phyloP scores from a whole-genome alignment of 2,888 invertebrate genomes.

The Drepanosiphum platanoidis region DNA sequence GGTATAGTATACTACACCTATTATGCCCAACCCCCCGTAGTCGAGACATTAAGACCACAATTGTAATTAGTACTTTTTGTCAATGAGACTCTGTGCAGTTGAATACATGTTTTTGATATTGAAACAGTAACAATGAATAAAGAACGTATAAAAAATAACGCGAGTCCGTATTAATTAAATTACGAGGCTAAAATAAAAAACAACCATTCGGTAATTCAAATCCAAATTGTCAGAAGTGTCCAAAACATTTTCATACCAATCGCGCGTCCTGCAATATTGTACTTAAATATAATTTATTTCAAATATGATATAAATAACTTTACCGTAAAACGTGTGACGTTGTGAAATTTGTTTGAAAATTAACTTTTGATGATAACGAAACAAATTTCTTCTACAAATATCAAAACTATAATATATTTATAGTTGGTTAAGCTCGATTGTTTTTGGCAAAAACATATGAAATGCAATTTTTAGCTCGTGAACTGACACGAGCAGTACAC shows the following conservation, averaged over 20 bases:
- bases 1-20: not conserved
- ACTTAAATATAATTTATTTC: too few relatives aligned
- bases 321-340: not conserved
- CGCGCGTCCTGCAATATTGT: too few relatives aligned
- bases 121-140: constrained; percentile 1
- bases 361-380: not conserved
- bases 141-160: not conserved
- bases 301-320: not conserved
- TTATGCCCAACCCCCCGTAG: constrained; percentile 8
- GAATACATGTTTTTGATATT: constrained; percentile 12
- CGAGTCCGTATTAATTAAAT: not conserved
- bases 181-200: not conserved
- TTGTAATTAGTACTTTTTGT: constrained; percentile 18
- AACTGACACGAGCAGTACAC: not conserved
- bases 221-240: too few relatives aligned
- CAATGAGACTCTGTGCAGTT: constrained; percentile 32
- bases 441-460: constrained; percentile 53
- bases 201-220: too few relatives aligned
- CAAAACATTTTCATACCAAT: too few relatives aligned
- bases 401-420: not conserved
- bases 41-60: not conserved
- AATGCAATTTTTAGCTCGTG: constrained; percentile 49
- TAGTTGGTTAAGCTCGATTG: not conserved
- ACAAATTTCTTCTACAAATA: constrained; percentile 1
- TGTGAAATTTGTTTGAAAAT: not conserved